phyloP scores from a whole-genome alignment of 1,140 invertebrate species.

The Stegodyphus dumicola region DNA sequence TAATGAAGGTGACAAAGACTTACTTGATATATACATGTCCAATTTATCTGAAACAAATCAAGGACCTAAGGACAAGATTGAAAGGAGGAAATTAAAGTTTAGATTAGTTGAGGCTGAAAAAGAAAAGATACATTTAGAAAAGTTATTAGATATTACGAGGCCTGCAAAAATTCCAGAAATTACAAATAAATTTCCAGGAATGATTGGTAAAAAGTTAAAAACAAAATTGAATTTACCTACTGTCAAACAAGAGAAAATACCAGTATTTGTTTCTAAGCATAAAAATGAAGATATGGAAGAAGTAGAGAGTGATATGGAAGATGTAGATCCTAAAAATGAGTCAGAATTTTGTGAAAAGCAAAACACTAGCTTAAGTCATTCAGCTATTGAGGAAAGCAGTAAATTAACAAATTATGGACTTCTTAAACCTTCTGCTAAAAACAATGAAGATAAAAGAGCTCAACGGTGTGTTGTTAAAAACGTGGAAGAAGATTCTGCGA shows the following conservation, averaged over 20 bases:
- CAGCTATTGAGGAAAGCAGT: background rate
- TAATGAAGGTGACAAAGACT: slow-evolving; percentile 55
- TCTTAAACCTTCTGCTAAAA: background rate
- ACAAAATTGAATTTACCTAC: slow-evolving; percentile 11
- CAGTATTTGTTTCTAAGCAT: background rate
- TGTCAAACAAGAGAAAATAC: background rate
- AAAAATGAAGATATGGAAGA: slow-evolving; percentile 37
- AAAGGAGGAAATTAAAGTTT: slow-evolving; percentile 67
- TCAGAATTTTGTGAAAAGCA: background rate
- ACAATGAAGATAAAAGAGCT: background rate
- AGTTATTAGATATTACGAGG: slow-evolving; percentile 81
- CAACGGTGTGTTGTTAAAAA: background rate
- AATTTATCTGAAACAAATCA: slow-evolving; percentile 69
- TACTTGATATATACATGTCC: slow-evolving; percentile 69
- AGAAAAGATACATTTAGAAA: slow-evolving; percentile 77
- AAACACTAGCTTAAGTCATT: background rate
- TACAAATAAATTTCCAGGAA: slow-evolving; percentile 55
- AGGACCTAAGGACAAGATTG: slow-evolving; percentile 66
- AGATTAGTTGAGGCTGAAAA: slow-evolving; percentile 77
- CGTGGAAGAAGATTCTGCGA: slow-evolving; percentile 10
- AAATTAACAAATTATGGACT: too few relatives aligned
- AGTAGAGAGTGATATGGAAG: slow-evolving; percentile 58
- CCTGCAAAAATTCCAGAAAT: slow-evolving; percentile 76
- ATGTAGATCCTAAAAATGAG: slow-evolving; percentile 58
- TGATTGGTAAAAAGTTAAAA: slow-evolving; percentile 28